phyloP scores from a whole-genome alignment of 2,113 vertebrate species.

The Menidia beryllina region DNA sequence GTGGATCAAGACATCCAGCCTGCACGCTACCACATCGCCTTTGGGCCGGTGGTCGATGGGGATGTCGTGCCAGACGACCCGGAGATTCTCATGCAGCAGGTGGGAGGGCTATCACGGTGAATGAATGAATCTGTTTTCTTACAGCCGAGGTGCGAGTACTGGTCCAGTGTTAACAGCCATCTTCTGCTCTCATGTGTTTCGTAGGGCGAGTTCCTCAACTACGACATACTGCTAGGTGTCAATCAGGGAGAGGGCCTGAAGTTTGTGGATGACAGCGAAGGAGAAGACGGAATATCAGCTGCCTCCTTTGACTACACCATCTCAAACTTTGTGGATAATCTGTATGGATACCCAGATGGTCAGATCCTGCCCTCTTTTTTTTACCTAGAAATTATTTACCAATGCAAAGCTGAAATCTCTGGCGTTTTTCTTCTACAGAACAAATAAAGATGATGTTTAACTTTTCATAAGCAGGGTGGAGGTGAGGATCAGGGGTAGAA shows the following conservation, averaged over 20 bases:
- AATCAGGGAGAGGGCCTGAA: slow-evolving; percentile 96
- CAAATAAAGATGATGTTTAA: neutral
- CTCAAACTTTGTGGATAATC: slow-evolving; percentile 97
- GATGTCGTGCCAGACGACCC: slow-evolving; percentile 97
- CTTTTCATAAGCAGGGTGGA: neutral
- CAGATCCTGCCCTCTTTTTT: slow-evolving; percentile 47
- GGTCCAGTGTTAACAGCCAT: neutral
- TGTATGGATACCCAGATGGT: slow-evolving; percentile 93
- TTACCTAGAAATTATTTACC: neutral
- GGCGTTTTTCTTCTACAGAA: neutral
- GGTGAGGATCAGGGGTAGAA: neutral
- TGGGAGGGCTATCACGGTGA: slow-evolving; percentile 20
- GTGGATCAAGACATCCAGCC: slow-evolving; percentile 98
- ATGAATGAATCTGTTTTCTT: neutral
- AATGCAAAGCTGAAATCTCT: neutral
- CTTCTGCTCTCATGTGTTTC: slow-evolving; percentile 12
- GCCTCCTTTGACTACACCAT: slow-evolving; percentile 96
- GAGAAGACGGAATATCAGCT: slow-evolving; percentile 93
- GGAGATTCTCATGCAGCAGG: slow-evolving; percentile 97
- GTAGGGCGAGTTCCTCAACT: slow-evolving; percentile 95
- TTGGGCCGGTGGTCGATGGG: slow-evolving; percentile 94
- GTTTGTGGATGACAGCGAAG: slow-evolving; percentile 95
- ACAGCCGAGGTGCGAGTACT: neutral
- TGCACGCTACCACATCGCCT: slow-evolving; percentile 94
- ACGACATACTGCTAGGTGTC: slow-evolving; percentile 94